Base-by-base conservation (phyloP, 2,888 invertebrate genomes). In the Mesopsocus fuscifrons region DNA sequence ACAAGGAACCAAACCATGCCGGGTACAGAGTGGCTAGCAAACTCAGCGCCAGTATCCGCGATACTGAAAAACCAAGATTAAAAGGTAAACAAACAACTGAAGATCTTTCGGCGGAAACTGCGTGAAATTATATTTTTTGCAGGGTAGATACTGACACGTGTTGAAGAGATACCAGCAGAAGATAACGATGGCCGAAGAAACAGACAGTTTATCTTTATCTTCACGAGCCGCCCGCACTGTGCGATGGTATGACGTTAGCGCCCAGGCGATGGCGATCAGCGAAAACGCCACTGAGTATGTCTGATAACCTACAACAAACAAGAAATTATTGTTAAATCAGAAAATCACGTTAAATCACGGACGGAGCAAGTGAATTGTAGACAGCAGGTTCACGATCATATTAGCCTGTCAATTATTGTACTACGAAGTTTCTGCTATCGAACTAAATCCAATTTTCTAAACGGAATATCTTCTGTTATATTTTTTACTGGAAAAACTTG, bases 151-250 rank as follows among this genome's bases (percentile, higher is more conserved):
- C 26, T 26, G 6, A 67, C 65, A 65, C 50, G 68, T 64, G 50
- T 65, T 64, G 58, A 67, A 67, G 2, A 71, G 57, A 50, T 71
- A 68, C 72, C 74, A 74, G 46, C 66, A 56, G 49, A 72, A 68
- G 46, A 69, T 67, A 16, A 71, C 57, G 11, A 65, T 45, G 5
- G 67, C 61, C 16, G 68, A 69, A n/a, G 55, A 50, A 54, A 62
- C 61, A 23, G 63, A 60, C 32, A 72, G 59, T 52, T 68, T 68
- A 48, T 66, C 63, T 48, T 69, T 67, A 48, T 69, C 66, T 42
- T 65, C 63, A 50, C 67, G 59, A 8, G 69, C 66, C 50, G 66
- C 64, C 15, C 74, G 62, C 2, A 71, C 63, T n/a, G 69, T 66
- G 47, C 71, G 61, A 51, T 70, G 66, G 53, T 74, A 74, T 0